Evolutionary conservation across 1,140 invertebrate genomes (phyloP).

Genomic region (Apis florea): DNA sequence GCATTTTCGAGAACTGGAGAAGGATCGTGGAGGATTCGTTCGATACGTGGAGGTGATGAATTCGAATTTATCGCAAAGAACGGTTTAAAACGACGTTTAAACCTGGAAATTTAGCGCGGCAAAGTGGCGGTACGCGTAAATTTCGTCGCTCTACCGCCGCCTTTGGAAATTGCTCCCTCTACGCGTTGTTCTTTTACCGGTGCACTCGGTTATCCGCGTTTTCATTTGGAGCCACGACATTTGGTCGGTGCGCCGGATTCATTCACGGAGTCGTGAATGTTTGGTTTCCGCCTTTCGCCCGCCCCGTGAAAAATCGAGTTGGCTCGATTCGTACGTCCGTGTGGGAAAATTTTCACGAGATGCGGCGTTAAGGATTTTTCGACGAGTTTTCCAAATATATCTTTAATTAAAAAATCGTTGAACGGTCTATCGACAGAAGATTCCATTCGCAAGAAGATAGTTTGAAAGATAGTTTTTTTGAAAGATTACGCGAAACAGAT

Average conservation of each 20-base stretch:
- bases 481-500: no score
- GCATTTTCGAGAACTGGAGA: not conserved
- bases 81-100: slow-evolving; percentile 27
- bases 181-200: slow-evolving; percentile 49
- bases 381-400: no score
- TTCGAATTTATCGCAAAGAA: slow-evolving; percentile 30
- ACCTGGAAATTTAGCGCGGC: slow-evolving; percentile 8
- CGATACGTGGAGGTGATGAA: not conserved
- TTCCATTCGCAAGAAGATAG: no score
- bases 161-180: slow-evolving; percentile 5
- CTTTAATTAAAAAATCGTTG: no score
- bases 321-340: not conserved
- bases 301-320: not conserved
- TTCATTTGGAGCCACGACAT: slow-evolving; percentile 37
- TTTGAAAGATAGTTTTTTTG: no score
- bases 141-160: slow-evolving; percentile 13
- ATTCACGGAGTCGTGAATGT: not conserved
- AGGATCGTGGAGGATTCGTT: not conserved
- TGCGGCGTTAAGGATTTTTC: no score
- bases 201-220: slow-evolving; percentile 51
- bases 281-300: slow-evolving; percentile 8
- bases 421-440: no score
- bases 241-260: not conserved
- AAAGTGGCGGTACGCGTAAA: slow-evolving; percentile 11
- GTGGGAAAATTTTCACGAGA: not conserved